Evolutionary conservation across 2,888 invertebrate genomes (phyloP), one percentile per base, ranked within the genome.

Genomic region (Andrena bucephala): DNA sequence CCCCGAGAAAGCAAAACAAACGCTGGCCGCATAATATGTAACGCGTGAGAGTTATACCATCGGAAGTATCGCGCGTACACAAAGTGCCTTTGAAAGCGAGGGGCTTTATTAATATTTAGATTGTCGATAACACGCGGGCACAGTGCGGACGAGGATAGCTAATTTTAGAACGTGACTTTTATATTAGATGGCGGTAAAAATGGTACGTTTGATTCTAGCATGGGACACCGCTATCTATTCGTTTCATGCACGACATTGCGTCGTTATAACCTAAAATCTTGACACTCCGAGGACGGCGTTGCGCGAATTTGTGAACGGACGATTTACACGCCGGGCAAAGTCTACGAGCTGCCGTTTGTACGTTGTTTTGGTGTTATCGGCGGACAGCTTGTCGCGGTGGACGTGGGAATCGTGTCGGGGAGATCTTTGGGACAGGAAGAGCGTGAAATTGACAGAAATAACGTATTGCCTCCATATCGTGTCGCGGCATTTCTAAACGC

Each of bases 111-210:
- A 57, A 20, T 48, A 72, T 54, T 79, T 48, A 2, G 27, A 27
- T 36, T 52, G 8, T 1, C 27, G 8, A 5, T 0, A 6, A n/a
- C 8, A n/a, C 1, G 6, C n/a, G 10, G n/a, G 8, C 16, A n/a
- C 20, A 20, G 24, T 31, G 16, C 0, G 31, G 57, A 20, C 27
- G 42, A 8, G 5, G 50, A 42, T 36, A 60, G 29, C 20, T 68
- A 65, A 82, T 77, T 72, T 82, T 73, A 70, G 66, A 77, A 70
- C 48, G 29, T 8, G 16, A 60, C 69, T 36, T 27, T 67, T 57
- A 29, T 75, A 73, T 82, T 54, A 77, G 82, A 77, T 82, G 83
- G 83, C 83, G 77, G 83, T 82, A 83, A 83, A 73, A 77, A 83
- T 83, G 77, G 57, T 57, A 74, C 57, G 62, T 77, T 67, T 71